These are phyloP conservation scores for Caenorhabditis zanzibari DNA, from an alignment of 2,888 invertebrate genomes.

Conservation along the genomic window DNA sequence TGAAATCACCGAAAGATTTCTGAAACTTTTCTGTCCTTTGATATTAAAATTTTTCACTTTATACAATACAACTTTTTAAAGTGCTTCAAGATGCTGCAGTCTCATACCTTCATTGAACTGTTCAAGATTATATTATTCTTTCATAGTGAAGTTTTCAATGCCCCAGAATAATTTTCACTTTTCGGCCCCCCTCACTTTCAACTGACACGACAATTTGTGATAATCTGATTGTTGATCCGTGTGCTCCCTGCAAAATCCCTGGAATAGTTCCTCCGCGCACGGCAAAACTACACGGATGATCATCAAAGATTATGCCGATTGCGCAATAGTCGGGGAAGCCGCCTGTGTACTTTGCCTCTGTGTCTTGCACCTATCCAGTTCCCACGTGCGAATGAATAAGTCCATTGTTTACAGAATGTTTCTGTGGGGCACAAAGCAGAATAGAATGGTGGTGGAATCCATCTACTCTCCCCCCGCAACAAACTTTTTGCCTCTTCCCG, in stretches of 20 bases:
- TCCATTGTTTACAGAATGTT: constrained; percentile 61
- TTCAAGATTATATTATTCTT: no score
- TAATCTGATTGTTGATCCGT: constrained; percentile 31
- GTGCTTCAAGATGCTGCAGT: no score
- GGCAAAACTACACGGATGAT: constrained; percentile 35
- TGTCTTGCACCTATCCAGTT: constrained; percentile 35
- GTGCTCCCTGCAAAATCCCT: neutral
- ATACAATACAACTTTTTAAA: no score
- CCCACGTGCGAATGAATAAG: constrained; percentile 62
- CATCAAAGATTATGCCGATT: constrained; percentile 60
- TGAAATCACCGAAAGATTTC: constrained; percentile 8
- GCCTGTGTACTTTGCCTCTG: constrained; percentile 43
- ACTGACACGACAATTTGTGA: neutral
- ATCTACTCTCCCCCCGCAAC: constrained; percentile 2
- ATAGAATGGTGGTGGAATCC: constrained; percentile 15
- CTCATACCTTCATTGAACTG: no score
- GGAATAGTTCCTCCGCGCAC: neutral
- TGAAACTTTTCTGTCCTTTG: no score
- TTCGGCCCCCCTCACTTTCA: neutral
- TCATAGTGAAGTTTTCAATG: no score
- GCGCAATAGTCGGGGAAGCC: constrained; percentile 40
- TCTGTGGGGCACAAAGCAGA: constrained; percentile 50
- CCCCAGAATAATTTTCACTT: no score
- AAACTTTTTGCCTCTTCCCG: constrained; percentile 25
- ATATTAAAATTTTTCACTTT: no score